Evolutionary conservation across 2,797 vertebrate genomes (phyloP), one percentile per base, ranked within the genome.

Genomic region (Eulemur mongoz): DNA sequence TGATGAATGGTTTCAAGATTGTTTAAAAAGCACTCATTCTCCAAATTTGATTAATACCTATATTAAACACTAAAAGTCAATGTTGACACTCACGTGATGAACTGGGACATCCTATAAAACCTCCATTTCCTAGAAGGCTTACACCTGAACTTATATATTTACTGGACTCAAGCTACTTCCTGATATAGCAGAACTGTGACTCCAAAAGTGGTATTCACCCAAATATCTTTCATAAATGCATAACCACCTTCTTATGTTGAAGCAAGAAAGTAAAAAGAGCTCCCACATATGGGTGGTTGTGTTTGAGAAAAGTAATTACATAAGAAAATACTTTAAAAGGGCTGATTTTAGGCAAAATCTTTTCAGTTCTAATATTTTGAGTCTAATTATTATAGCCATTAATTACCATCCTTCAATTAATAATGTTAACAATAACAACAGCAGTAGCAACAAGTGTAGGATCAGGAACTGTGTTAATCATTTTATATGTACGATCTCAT

Each of bases 141-240:
- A 93, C 5, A 91, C n/a, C 15, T 94, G 76, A 96, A 78, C 14
- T 94, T 93, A 97, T 79, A 89, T 57, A 57, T 83, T 69, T 84
- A 61, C 32, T 80, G 27, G 15, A 89, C 18, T 86, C 43, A n/a
- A 78, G 32, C 45, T 87, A 63, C 22, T 72, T 95, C 82, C 69
- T 48, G 7, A 75, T 40, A 73, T 43, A 63, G 50, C 32, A 81
- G 32, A 95, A 89, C 14, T 13, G 59, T 89, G 54, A 54, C 52
- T 91, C 32, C 69, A 82, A 52, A 97, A 45, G 12, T 67, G 9
- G 17, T 81, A 90, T 78, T 82, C 30, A 89, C 20, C 30, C 75
- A 94, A 65, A 30, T 67, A 94, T 91, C 76, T 97, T 75, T 80
- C 87, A 94, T 54, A 96, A 97, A 94, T 84, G 91, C 84, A 0